Percentiles rank a stretch among this genome's conserved stretches.
Evolutionary conservation across 2,797 vertebrate species (phyloP).

Genomic region (Sciurus carolinensis): DNA sequence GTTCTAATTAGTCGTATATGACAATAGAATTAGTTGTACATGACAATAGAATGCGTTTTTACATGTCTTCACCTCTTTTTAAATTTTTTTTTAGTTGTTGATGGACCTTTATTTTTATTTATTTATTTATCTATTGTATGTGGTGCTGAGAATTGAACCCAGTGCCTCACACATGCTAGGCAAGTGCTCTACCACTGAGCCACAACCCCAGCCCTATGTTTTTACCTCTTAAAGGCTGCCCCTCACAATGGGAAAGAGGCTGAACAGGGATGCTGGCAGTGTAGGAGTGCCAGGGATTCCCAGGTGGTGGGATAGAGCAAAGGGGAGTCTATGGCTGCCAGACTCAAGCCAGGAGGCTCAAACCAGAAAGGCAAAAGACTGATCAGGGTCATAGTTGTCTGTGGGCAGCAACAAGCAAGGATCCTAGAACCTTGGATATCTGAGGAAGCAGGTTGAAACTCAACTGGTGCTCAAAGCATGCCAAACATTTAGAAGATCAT

Average conservation of each 20-base stretch:
- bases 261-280: background rate
- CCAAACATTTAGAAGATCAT: background rate
- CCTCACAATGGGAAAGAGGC: background rate
- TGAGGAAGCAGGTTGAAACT: background rate
- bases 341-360: background rate
- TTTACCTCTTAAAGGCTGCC: background rate
- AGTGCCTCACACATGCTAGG: no score
- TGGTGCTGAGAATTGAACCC: no score
- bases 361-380: background rate
- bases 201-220: background rate
- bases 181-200: no score
- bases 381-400: no score
- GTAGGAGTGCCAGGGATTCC: background rate
- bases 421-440: background rate
- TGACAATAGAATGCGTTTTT: no score
- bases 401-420: background rate
- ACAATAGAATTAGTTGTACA: no score
- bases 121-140: no score
- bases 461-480: background rate
- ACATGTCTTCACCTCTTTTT: no score
- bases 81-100: no score
- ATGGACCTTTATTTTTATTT: no score
- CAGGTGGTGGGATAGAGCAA: background rate
- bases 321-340: rapidly evolving
- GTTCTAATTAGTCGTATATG: no score